Evolutionary conservation across 1,140 invertebrate genomes (phyloP).

Genomic region (Metaphire vulgaris): DNA sequence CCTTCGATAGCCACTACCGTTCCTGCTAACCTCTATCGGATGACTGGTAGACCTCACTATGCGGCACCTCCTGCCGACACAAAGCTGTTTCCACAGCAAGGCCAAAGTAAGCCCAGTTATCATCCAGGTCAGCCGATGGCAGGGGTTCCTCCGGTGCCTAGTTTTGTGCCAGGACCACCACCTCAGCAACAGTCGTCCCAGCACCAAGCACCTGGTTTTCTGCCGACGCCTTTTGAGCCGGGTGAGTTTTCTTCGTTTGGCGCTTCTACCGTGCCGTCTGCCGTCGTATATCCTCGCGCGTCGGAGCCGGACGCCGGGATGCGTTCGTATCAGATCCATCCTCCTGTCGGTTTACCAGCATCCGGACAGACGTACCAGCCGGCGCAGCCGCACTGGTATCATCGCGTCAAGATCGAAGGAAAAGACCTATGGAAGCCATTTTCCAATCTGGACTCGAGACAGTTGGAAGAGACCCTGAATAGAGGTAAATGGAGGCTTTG

Average conservation of each 20-base stretch:
- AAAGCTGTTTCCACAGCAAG: not conserved
- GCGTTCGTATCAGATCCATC: not conserved
- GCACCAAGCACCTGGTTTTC: not conserved
- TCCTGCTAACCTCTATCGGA: not conserved
- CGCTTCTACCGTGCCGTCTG: not conserved
- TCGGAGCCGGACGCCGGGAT: not conserved
- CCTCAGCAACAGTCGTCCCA: not conserved
- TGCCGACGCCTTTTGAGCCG: not conserved
- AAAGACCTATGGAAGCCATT: slow-evolving; percentile 76
- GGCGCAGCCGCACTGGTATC: slow-evolving; percentile 84
- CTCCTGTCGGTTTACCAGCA: not conserved
- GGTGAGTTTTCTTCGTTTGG: not conserved
- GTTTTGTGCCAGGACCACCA: not conserved
- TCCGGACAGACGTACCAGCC: slow-evolving; percentile 56
- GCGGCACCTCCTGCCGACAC: not conserved
- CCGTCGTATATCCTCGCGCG: not conserved
- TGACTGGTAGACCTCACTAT: not conserved
- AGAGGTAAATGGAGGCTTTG: slow-evolving; percentile 59
- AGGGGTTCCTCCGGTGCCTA: not conserved
- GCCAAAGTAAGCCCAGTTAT: too few species aligned
- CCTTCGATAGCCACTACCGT: not conserved
- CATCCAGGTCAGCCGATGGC: too few species aligned
- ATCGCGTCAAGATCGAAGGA: slow-evolving; percentile 64
- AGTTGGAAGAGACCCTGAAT: slow-evolving; percentile 66
- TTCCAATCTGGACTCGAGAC: slow-evolving; percentile 69